Evolutionary conservation across 1,140 invertebrate genomes (phyloP), one percentile per base, ranked within the genome.

Genomic region (Temnothorax nylanderi): DNA sequence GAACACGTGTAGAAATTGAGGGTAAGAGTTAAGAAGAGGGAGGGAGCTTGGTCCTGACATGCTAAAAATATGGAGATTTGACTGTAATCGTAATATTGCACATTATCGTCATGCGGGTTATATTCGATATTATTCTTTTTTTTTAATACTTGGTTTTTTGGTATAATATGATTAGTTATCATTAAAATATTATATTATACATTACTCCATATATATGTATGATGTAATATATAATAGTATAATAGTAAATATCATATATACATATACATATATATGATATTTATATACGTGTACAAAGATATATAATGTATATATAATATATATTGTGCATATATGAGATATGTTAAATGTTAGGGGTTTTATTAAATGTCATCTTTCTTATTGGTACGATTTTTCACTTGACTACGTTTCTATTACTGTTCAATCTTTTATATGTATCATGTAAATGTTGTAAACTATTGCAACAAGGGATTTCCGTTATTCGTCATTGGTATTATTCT

Each of bases 81-180:
- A 65, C 34, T 67, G 64, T 65, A 81, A 21, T 71, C 6, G 8
- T 69, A 71, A 71, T 56, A 3, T 8, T n/a, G 49, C 71, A 34
- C 37, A 8, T 78, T 56, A 11, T 81, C 34, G 11, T 62, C 18
- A 60, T 11, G 49, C 26, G 16, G 16, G 10, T 47, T 90, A 86
- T 21, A 67, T 62, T 76, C 56, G 65, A 81, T 65, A 37, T 65
- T 67, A 18, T 65, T 75, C 86, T 58, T 85, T 65, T 41, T 37
- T 86, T 41, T 85, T 60, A 62, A 86, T 89, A 89, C 34, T 90
- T 89, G 82, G 81, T 92, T 92, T 88, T 71, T 82, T 51, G 71
- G 76, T 64, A 71, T 90, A 69, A 69, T 74, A 58, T 67, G 32
- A 67, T 85, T 34, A 64, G 34, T 34, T 21, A 64, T 64, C 34